Evolutionary conservation across 2,797 vertebrate species (phyloP), one percentile per base, ranked within the genome.

Genomic region (Natrix natrix): DNA sequence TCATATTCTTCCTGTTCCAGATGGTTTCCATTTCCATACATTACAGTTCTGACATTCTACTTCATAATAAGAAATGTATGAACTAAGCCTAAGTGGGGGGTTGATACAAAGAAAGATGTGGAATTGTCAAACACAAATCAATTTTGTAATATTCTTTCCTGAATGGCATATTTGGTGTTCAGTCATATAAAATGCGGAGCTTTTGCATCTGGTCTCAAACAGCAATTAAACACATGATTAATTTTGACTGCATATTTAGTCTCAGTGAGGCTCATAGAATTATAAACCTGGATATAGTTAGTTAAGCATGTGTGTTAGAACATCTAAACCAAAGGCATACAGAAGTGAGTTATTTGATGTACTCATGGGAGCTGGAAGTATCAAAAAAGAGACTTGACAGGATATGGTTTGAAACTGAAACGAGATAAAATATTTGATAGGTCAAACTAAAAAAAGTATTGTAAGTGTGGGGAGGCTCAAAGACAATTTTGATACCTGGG

Each of bases 121-220:
- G 3, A 83, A 48, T 83, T 24, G 74, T 83, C 74, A 87, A 32
- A 91, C 83, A 37, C 48, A 87, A 87, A 61, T 55, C 91, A 88
- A 56, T 56, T 24, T 32, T 87, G 37, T 56, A 55, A 69, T 8
- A 87, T 52, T 55, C 86, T 59, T 92, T 66, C 60, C 60, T 92
- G n/a, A 55, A 55, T 16, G n/a, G 22, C 86, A 92, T 66, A 28
- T 54, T 86, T 87, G 83, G 28, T 5, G 5, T 63, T 91, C 48
- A 66, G 91, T 66, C 48, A 52, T 87, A 60, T 87, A 92, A 92
- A 54, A 60, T 78, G 37, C 22, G 22, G 55, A 88, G 54, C 48
- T 88, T 89, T 59, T 92, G 55, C 87, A 88, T 89, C 63, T 92
- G 91, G 88, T 78, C 55, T 66, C 26, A 92, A 78, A 92, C 69